Evolutionary conservation across 2,113 vertebrate species (phyloP), one percentile per base, ranked within the genome.

Genomic region (Dascyllus trimaculatus): DNA sequence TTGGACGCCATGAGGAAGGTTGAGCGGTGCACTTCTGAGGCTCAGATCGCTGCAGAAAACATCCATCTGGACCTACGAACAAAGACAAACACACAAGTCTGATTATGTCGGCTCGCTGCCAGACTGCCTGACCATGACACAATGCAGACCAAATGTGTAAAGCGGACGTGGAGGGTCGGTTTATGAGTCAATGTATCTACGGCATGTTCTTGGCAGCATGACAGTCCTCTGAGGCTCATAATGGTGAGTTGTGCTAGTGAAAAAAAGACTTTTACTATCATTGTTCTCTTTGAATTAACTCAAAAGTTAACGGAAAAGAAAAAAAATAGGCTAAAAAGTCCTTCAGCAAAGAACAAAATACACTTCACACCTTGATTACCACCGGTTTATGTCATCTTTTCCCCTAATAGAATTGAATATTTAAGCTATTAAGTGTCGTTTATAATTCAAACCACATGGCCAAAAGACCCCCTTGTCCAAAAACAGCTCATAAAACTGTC

Each of bases 1-100:
- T 57, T 94, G 91, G n/a, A 96, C 92, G 11, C 84, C 90, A 0
- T 1, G 61, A 0, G 95, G 95, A 18, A 98, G 94, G 25, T 82
- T 63, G 0, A 0, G 25, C 18, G 97, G 97, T 49, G 97, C 89
- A 15, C 91, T 89, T 7, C 82, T 89, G 21, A 99, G 94, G 64
- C 93, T 94, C 66, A 84, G 94, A 77, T 90, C 81, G 4, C 94
- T 96, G 92, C 97, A 98, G 58, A 92, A 91, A 21, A 85, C 96
- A 59, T 96, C 93, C 8, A 87, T 94, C 65, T 95, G 93, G 80
- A 92, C 88, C 97, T 99, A 26, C 2, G 21, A 54, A 75, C 59
- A 77, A 52, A 91, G 57, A 84, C 60, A 43, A 83, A 86, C 69
- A 80, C 52, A 68, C 54, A 4, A 22, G 61, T 63, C 29, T 65